Evolutionary conservation across 2,797 vertebrate species (phyloP).

Genomic region (Amniataba percoides): DNA sequence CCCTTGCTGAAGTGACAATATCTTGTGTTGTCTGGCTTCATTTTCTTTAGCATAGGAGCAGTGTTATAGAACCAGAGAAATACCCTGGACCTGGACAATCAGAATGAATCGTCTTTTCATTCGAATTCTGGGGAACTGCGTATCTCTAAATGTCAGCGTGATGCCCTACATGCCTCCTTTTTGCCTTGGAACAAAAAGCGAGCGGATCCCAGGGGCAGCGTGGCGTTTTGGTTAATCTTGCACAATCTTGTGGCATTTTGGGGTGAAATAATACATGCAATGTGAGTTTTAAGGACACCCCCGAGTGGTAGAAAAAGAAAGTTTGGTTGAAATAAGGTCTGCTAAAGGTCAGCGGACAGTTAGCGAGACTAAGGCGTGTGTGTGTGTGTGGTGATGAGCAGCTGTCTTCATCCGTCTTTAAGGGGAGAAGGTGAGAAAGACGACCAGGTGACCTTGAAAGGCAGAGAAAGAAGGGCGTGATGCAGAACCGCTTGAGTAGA

Average conservation of each 20-base stretch:
- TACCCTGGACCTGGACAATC: not conserved
- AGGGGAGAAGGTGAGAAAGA: slow-evolving; percentile 5
- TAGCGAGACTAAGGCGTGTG: not conserved
- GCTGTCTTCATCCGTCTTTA: slow-evolving; percentile 32
- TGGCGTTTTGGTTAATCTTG: slow-evolving; percentile 55
- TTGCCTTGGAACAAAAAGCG: not conserved
- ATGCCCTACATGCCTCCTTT: slow-evolving; percentile 38
- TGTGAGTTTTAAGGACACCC: slow-evolving; percentile 67
- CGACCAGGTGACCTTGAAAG: slow-evolving; percentile 24
- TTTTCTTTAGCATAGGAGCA: slow-evolving; percentile 23
- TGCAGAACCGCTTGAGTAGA: not conserved
- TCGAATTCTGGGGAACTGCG: slow-evolving; percentile 33
- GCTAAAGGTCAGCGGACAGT: slow-evolving; percentile 49
- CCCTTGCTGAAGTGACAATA: not conserved
- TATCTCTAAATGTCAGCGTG: slow-evolving; percentile 59
- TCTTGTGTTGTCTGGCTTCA: not conserved
- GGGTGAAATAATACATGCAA: slow-evolving; percentile 68
- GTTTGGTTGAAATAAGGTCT: slow-evolving; percentile 39
- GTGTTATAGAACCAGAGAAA: slow-evolving; percentile 16
- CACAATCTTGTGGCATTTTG: slow-evolving; percentile 74
- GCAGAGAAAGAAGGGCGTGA: slow-evolving; percentile 4
- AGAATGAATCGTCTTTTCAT: slow-evolving; percentile 41
- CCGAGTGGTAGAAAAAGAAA: slow-evolving; percentile 33
- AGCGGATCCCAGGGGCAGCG: slow-evolving; percentile 30
- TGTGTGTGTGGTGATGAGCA: slow-evolving; percentile 8